Evolutionary conservation across 2,888 invertebrate genomes (phyloP).

Genomic region (Sinotaia quadrata): DNA sequence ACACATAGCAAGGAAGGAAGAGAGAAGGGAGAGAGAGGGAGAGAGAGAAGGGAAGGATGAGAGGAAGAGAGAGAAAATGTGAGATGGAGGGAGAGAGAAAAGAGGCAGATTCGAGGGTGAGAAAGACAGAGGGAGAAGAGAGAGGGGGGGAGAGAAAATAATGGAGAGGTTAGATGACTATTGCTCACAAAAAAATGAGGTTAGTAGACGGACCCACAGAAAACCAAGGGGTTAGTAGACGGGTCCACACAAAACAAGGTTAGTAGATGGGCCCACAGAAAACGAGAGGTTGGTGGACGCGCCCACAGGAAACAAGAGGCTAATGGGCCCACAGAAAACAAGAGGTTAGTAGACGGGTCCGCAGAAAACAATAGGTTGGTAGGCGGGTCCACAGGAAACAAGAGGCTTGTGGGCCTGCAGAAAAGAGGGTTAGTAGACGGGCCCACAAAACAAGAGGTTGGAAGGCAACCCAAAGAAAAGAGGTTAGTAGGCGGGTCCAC

Average conservation of each 20-base stretch:
- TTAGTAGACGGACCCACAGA: background rate
- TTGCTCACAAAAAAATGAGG: background rate
- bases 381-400: too few relatives aligned
- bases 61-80: slow-evolving; percentile 15
- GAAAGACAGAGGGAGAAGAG: background rate
- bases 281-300: background rate
- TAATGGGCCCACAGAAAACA: background rate
- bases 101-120: background rate
- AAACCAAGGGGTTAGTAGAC: background rate
- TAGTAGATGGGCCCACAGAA: background rate
- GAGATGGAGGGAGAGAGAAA: slow-evolving; percentile 1
- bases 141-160: slow-evolving; percentile 3
- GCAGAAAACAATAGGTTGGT: too few relatives aligned
- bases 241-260: background rate
- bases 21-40: background rate
- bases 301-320: background rate
- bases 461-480: background rate
- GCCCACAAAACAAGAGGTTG: background rate
- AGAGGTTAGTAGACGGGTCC: too few relatives aligned
- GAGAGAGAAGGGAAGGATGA: background rate
- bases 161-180: background rate
- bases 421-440: background rate
- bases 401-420: background rate
- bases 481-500: background rate
- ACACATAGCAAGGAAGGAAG: background rate